Conservation (phyloP, 2,797 vertebrate genomes). For the Clamator glandarius region DNA sequence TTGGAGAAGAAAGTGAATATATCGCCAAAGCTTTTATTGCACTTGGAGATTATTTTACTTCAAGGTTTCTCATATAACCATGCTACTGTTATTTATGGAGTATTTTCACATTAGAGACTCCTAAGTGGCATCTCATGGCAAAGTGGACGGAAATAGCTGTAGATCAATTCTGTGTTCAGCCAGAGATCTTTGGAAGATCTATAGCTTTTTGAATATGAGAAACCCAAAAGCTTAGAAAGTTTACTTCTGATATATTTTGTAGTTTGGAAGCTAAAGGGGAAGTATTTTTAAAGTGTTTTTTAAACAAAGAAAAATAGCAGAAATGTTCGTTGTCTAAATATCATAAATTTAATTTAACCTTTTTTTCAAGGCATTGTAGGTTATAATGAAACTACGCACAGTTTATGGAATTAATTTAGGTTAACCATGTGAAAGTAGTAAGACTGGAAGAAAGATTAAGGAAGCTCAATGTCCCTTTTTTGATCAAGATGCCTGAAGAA, state of each 20-base stretch:
- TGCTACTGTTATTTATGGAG: neutral
- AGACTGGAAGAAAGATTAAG: neutral
- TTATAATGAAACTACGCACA: neutral
- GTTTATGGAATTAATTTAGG: neutral
- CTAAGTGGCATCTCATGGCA: neutral
- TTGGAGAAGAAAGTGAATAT: neutral
- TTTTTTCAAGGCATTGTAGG: neutral
- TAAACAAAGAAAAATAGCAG: neutral
- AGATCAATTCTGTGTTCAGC: neutral
- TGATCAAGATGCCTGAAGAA: neutral
- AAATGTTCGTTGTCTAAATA: neutral
- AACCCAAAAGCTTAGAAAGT: neutral
- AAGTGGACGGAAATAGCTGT: neutral
- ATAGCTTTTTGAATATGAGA: neutral
- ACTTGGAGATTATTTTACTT: slow-evolving; percentile 4
- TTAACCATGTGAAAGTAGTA: neutral
- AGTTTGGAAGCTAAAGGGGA: neutral
- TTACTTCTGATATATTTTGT: neutral
- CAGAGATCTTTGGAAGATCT: neutral
- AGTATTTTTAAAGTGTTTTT: neutral
- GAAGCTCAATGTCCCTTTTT: neutral
- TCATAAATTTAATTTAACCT: neutral
- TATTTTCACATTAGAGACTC: neutral
- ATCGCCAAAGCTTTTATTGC: neutral
- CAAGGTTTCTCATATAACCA: neutral